Base-by-base conservation (phyloP, 1,140 invertebrate genomes). In the Anastatus disparis region DNA sequence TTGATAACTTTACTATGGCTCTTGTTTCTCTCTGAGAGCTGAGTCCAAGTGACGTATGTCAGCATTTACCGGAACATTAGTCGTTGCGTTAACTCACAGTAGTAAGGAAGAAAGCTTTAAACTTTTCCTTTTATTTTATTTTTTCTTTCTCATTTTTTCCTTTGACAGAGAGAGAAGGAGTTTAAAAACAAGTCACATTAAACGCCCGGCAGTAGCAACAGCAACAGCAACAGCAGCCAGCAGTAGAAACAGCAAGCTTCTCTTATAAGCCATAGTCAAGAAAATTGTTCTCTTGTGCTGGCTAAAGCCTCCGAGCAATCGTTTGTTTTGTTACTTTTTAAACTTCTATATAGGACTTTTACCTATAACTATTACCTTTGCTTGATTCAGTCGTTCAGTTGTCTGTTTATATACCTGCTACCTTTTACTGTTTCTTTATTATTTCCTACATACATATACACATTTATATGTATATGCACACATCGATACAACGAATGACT, bases 1-100 rank as follows among this genome's bases (percentile, higher is more conserved):
- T 74, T 77, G 71, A 79, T 76, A 76, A 76, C 71, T 76, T n/a
- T 66, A 74, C 70, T 76, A 62, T 62, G 53, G 24, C n/a, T n/a
- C n/a, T n/a, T 68, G 64, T 38, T 46, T 74, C 56, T 48, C 12
- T 55, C 20, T 31, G 24, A 61, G 69, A 44, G 35, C 22, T n/a
- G n/a, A n/a, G n/a, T n/a, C n/a, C 48, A 29, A 55, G 69, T 74
- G 71, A 73, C 63, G 73, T 72, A 69, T 46, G 71, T 74, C 76
- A 73, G 59, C 65, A 48, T 75, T 77, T 75, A 74, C 74, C 35
- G 61, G 65, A 40, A 62, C 72, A 75, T 78, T 77, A 75, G 72
- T 74, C 68, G 63, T 17, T 50, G 24, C 55, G 65, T 50, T 71
- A 61, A 17, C 52, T 2, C n/a, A n/a, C n/a, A n/a, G n/a, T n/a